phyloP scores from a whole-genome alignment of 2,888 invertebrate species.

The Callyntrura guangdongensis region DNA sequence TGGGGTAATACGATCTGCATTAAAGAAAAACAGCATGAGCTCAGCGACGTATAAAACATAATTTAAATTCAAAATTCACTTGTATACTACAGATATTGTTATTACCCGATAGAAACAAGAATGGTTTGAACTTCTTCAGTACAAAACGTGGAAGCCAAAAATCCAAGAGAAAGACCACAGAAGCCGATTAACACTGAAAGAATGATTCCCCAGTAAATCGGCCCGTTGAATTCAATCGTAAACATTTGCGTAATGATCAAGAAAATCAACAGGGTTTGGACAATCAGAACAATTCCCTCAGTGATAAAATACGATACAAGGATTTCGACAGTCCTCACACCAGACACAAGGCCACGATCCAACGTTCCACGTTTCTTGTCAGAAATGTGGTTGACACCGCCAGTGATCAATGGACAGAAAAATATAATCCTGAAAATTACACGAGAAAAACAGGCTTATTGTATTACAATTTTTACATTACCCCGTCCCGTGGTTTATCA shows the following conservation, averaged over 20 bases:
- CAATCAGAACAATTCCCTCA: conserved; percentile 74
- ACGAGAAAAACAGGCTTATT: conserved; percentile 9
- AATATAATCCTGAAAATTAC: conserved; percentile 76
- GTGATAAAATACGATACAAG: conserved; percentile 75
- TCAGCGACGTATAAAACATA: too few relatives aligned
- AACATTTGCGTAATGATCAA: conserved; percentile 77
- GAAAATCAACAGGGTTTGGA: conserved; percentile 77
- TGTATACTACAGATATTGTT: too few relatives aligned
- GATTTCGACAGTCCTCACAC: conserved; percentile 75
- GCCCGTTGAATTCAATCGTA: conserved; percentile 76
- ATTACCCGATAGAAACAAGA: conserved; percentile 87
- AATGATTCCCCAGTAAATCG: conserved; percentile 74
- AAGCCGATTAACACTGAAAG: conserved; percentile 76
- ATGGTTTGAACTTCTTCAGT: conserved; percentile 97
- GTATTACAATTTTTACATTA: too few relatives aligned
- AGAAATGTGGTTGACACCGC: conserved; percentile 81
- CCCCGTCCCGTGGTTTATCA: not conserved
- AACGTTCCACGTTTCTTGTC: conserved; percentile 82
- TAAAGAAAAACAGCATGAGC: too few relatives aligned
- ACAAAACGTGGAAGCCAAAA: conserved; percentile 96
- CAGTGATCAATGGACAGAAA: conserved; percentile 80
- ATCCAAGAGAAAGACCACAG: conserved; percentile 85
- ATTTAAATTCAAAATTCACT: too few relatives aligned
- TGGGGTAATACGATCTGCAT: conserved; percentile 71
- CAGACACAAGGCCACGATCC: conserved; percentile 86